phyloP scores from a whole-genome alignment of 2,888 invertebrate species.

The Sinentomon sp. region DNA sequence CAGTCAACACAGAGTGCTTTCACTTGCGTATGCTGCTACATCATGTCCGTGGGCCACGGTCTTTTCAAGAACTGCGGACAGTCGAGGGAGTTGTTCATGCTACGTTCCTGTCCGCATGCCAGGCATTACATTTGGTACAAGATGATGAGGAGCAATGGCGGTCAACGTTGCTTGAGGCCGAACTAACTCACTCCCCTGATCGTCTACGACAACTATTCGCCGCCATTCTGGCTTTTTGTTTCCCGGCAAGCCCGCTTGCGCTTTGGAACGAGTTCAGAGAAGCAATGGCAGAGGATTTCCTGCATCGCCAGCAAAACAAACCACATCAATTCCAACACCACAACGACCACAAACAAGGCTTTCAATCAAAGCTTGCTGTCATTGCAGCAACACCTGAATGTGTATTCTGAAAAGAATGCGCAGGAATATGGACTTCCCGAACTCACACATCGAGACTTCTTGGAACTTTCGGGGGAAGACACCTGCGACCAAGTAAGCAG shows the following conservation, averaged over 20 bases:
- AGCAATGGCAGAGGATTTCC: slow-evolving; percentile 15
- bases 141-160: slow-evolving; percentile 20
- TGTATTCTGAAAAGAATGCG: not conserved
- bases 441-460: slow-evolving; percentile 3
- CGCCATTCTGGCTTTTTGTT: slow-evolving; percentile 14
- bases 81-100: slow-evolving; percentile 15
- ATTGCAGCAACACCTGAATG: not conserved
- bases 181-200: slow-evolving; percentile 9
- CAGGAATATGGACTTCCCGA: slow-evolving; percentile 9
- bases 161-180: slow-evolving; percentile 17
- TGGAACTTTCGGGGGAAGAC: not conserved
- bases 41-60: too few relatives aligned
- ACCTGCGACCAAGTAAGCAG: not conserved
- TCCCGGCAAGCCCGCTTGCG: slow-evolving; percentile 13
- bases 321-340: not conserved
- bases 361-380: not conserved
- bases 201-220: slow-evolving; percentile 12
- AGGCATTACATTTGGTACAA: slow-evolving; percentile 16
- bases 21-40: slow-evolving; percentile 8
- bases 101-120: slow-evolving; percentile 18
- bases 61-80: slow-evolving; percentile 18
- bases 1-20: slow-evolving; percentile 14
- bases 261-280: slow-evolving; percentile 16
- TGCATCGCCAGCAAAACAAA: slow-evolving; percentile 3
- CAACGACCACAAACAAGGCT: not conserved